Base-by-base conservation (phyloP, 2,113 vertebrate species). In the Bucco capensis region DNA sequence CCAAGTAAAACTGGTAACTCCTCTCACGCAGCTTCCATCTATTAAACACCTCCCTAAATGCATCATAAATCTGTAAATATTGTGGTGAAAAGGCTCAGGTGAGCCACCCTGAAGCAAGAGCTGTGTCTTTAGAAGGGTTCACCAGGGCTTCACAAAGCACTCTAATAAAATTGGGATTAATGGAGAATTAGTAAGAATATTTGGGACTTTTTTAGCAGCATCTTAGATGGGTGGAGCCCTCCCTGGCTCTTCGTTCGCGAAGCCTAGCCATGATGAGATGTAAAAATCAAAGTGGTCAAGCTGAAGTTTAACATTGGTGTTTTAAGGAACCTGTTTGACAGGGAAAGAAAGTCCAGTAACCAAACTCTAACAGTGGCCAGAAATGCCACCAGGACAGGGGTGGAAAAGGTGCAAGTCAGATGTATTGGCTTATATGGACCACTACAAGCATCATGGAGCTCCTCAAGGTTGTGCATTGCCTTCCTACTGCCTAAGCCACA, bases 1-100 rank as follows among this genome's bases (percentile, higher is more conserved):
- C 71, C 77, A 69, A 73, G 62, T 87, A 76, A 76, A 96, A 96
- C 93, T 95, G 89, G 95, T 83, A 88, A 75, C 77, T 89, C 92
- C 67, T 89, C 90, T 84, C 2, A 0, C 42, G 60, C 58, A 61
- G 53, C 64, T 93, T 93, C 37, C 70, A 89, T 42, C 73, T 87
- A 70, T 42, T 69, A 67, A 89, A 74, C 73, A 79, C 51, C 70
- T 92, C 83, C 72, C 62, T 77, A 54, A 90, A 61, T 37, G 30
- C 80, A 90, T 47, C 77, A 60, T 44, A 86, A 94, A 86, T 81
- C 76, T 82, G 60, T 82, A 86, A 83, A 77, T 82, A 49, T 6
- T 67, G 38, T 22, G 49, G 67, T 94, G 54, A 60, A 81, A 90
- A 89, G 60, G 66, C 57, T 78, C 15, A 2, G 1, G n/a, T 66